These are phyloP conservation scores for Dasypolia templi DNA, from an alignment of 2,888 invertebrate species.

Conservation along the genomic window DNA sequence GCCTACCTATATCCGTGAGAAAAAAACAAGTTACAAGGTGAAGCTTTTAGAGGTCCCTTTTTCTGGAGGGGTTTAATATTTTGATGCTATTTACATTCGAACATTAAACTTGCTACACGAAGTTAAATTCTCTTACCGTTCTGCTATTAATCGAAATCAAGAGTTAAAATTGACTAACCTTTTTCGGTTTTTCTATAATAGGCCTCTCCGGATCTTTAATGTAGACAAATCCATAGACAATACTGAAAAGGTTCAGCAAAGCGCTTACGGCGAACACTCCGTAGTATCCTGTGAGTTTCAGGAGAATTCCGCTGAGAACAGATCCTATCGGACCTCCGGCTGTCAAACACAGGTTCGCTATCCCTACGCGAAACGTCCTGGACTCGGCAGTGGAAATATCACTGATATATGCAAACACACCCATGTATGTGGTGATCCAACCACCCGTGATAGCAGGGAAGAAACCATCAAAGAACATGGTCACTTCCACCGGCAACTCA, in stretches of 20 bases:
- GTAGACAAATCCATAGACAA: constrained; percentile 83
- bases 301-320: constrained; percentile 83
- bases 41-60: neutral
- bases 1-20: neutral
- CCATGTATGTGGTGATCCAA: constrained; percentile 90
- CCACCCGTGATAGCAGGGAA: constrained; percentile 89
- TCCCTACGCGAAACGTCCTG: constrained; percentile 91
- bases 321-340: constrained; percentile 84
- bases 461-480: constrained; percentile 88
- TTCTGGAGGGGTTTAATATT: neutral
- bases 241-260: constrained; percentile 82
- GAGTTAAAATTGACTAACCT: constrained; percentile 67
- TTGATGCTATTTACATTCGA: neutral
- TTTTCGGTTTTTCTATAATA: constrained; percentile 63
- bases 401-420: constrained; percentile 91
- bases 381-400: constrained; percentile 89
- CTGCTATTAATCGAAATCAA: neutral
- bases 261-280: constrained; percentile 87
- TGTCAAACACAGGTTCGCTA: constrained; percentile 86
- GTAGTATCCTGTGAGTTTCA: constrained; percentile 87
- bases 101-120: neutral
- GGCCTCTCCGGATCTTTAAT: constrained; percentile 82
- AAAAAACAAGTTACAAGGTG: neutral
- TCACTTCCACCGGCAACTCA: constrained; percentile 88
- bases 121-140: neutral